Evolutionary conservation across 2,113 vertebrate species (phyloP).

Genomic region (Hemibagrus wyckioides): DNA sequence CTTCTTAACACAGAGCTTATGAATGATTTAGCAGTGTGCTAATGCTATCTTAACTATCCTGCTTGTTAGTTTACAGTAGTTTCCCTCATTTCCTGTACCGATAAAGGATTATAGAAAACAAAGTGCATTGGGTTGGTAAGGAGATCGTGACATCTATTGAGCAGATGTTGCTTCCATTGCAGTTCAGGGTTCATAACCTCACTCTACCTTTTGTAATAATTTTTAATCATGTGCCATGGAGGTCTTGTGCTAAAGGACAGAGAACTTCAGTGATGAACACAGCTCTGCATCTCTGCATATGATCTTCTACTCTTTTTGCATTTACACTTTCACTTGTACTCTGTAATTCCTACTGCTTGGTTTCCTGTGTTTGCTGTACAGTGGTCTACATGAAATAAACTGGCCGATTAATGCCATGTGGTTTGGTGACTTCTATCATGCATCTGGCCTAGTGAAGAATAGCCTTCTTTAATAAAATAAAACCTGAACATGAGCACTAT

Average conservation of each 20-base stretch:
- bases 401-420: constrained; percentile 26
- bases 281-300: neutral
- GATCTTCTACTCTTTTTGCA: constrained; percentile 31
- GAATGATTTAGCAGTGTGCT: constrained; percentile 6
- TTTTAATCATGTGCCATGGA: constrained; percentile 21
- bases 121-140: neutral
- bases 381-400: constrained; percentile 84
- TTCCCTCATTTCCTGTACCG: constrained; percentile 7
- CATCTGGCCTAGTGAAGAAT: neutral
- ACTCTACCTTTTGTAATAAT: constrained; percentile 3
- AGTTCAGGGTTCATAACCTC: constrained; percentile 15
- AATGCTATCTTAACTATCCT: neutral
- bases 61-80: constrained; percentile 26
- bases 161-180: constrained; percentile 33
- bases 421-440: neutral
- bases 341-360: constrained; percentile 83
- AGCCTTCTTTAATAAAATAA: neutral
- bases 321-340: constrained; percentile 64
- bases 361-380: constrained; percentile 93
- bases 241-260: constrained; percentile 2
- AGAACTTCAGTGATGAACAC: constrained; percentile 1
- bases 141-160: neutral
- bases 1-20: constrained; percentile 20
- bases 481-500: neutral
- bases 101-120: neutral